A percentile compares a stretch with the other conserved stretches of the same genome.
Evolutionary conservation across 1,140 invertebrate genomes (phyloP).

Genomic region (Drosophila melanogaster): Release_6_plus_ISO1_MT NT_033777.3:11417001-11417500

Average conservation of each 20-base stretch:
- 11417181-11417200: slow-evolving; percentile 89
- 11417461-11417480: slow-evolving; percentile 86
- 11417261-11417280: slow-evolving; percentile 89
- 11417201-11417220: slow-evolving; percentile 92
- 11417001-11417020: slow-evolving; percentile 91
- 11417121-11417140: slow-evolving; percentile 87
- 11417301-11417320: slow-evolving; percentile 89
- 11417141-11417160: slow-evolving; percentile 85
- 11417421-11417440: slow-evolving; percentile 90
- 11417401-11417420: slow-evolving; percentile 88
- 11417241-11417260: slow-evolving; percentile 89
- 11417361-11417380: background rate
- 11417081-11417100: slow-evolving; percentile 86
- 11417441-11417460: slow-evolving; percentile 92
- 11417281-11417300: slow-evolving; percentile 86
- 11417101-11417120: slow-evolving; percentile 85
- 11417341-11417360: slow-evolving; percentile 84
- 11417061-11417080: slow-evolving; percentile 86
- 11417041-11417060: slow-evolving; percentile 85
- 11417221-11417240: slow-evolving; percentile 91
- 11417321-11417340: slow-evolving; percentile 86
- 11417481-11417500: slow-evolving; percentile 86
- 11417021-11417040: slow-evolving; percentile 89
- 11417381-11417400: background rate
- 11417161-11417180: slow-evolving; percentile 84